Conservation (phyloP, 2,797 vertebrate genomes). For the Nothura maculosa region DNA sequence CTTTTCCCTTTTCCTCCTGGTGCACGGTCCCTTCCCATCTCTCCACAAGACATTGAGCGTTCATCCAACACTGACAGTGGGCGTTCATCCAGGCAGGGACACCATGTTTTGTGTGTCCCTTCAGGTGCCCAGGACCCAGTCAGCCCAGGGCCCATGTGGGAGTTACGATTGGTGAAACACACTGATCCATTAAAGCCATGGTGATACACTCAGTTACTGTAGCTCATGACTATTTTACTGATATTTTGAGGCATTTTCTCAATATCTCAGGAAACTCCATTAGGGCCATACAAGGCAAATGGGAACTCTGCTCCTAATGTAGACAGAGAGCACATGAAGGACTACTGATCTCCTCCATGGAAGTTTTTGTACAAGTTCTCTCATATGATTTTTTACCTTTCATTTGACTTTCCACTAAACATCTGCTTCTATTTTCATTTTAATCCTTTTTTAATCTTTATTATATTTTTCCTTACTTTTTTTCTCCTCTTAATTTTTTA, state of each 20-base stretch:
- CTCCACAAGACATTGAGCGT: rapidly evolving
- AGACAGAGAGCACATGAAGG: not conserved
- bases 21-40: rapidly evolving
- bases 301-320: not conserved
- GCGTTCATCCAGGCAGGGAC: not conserved
- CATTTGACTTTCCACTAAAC: not conserved
- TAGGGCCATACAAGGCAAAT: not conserved
- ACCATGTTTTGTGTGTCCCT: not conserved
- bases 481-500: conserved; percentile 40
- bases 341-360: not conserved
- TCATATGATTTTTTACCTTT: not conserved
- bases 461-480: conserved; percentile 20
- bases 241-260: not conserved
- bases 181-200: not conserved
- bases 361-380: not conserved
- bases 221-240: not conserved
- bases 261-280: not conserved
- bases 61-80: not conserved
- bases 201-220: not conserved
- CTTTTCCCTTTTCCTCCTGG: not conserved
- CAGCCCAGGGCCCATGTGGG: not conserved
- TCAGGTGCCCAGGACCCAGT: not conserved
- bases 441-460: not conserved
- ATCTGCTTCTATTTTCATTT: not conserved
- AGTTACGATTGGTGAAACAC: not conserved